Percentiles rank a stretch among this genome's conserved stretches.
These are phyloP conservation scores for Podargus strigoides DNA, from an alignment of 2,797 vertebrate genomes.

Conservation along the genomic window DNA sequence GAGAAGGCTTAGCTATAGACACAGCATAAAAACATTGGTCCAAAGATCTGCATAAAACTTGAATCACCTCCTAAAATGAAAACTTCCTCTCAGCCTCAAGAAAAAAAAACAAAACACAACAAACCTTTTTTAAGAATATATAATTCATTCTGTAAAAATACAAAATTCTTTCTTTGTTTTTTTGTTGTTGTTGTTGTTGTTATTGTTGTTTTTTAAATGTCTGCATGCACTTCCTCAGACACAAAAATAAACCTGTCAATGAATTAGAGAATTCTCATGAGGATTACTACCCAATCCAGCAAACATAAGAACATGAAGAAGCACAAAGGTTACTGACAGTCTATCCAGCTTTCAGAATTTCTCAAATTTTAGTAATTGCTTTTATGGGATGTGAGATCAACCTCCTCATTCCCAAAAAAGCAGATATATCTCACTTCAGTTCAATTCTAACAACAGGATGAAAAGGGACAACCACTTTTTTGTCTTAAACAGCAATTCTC, in stretches of 20 bases:
- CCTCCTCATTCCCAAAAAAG: accelerated
- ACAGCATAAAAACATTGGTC: background rate
- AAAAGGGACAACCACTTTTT: accelerated
- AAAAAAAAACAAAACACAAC: background rate
- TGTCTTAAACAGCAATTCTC: background rate
- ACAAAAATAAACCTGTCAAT: background rate
- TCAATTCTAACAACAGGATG: background rate
- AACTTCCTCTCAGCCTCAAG: background rate
- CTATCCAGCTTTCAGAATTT: background rate
- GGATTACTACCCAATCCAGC: background rate
- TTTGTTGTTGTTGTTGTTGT: no score
- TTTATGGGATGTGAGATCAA: background rate
- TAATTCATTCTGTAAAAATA: background rate
- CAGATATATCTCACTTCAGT: background rate
- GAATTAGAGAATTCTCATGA: background rate
- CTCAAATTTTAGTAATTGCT: background rate
- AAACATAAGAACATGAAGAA: background rate
- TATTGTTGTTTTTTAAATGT: background rate
- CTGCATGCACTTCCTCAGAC: background rate
- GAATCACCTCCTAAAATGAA: background rate
- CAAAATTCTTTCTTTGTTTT: background rate
- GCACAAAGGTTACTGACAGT: background rate
- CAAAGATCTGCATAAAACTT: background rate
- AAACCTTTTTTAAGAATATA: no score
- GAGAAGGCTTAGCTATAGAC: background rate